These are phyloP conservation scores for Pygmarrhopalites habei DNA, from an alignment of 1,140 invertebrate genomes.

Conservation along the genomic window DNA sequence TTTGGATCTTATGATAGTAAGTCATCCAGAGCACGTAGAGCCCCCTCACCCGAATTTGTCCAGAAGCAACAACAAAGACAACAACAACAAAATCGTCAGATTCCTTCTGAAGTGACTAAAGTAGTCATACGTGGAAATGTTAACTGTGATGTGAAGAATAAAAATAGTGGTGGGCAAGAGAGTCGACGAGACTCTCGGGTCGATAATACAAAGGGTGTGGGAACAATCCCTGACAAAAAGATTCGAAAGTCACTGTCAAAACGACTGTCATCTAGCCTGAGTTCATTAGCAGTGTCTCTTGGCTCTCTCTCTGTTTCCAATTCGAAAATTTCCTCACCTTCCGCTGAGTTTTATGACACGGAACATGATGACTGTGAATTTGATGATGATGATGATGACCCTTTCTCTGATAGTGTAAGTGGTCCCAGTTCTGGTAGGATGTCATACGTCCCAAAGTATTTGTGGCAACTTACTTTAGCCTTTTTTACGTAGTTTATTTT, in stretches of 20 bases:
- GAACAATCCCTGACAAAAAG: neutral
- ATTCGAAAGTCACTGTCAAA: conserved; percentile 22
- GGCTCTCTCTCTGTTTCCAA: conserved; percentile 21
- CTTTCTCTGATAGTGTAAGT: conserved; percentile 31
- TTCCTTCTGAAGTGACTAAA: no score
- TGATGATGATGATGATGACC: conserved; percentile 22
- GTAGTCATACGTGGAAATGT: no score
- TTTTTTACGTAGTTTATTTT: no score
- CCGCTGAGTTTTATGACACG: conserved; percentile 18
- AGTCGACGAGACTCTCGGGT: neutral
- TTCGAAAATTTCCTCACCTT: conserved; percentile 16
- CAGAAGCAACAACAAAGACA: conserved; percentile 4
- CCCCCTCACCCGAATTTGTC: conserved; percentile 24
- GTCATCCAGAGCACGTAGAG: neutral
- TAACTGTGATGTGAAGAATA: neutral
- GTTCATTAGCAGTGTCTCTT: conserved; percentile 34
- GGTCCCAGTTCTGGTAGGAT: neutral
- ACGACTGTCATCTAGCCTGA: conserved; percentile 36
- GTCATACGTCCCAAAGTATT: neutral
- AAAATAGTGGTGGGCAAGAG: neutral
- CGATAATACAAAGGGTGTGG: neutral
- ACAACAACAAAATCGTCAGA: neutral
- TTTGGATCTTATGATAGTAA: conserved; percentile 14
- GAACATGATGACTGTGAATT: conserved; percentile 30
- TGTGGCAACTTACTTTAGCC: neutral